Conservation (phyloP, 2,888 invertebrate species). For the Branchipolynoe longqiensis region DNA sequence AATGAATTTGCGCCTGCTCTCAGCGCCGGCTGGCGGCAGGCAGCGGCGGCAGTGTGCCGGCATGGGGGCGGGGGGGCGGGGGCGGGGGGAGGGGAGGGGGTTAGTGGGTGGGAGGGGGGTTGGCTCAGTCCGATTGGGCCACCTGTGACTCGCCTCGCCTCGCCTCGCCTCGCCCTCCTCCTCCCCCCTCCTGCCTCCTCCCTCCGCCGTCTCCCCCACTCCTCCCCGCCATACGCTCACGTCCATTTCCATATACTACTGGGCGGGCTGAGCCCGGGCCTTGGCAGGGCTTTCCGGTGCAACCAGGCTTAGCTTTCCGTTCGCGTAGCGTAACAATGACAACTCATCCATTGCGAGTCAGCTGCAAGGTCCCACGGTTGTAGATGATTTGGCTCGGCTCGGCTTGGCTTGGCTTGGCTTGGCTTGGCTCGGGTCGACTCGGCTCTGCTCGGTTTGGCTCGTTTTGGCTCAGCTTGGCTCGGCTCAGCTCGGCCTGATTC, state of each 20-base stretch:
- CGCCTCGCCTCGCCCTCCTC: too few relatives aligned
- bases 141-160: constrained; percentile 54
- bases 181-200: too few relatives aligned
- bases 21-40: too few relatives aligned
- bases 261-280: background rate
- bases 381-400: too few relatives aligned
- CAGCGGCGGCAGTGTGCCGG: background rate
- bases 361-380: constrained; percentile 11
- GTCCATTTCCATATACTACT: constrained; percentile 53
- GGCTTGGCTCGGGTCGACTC: too few relatives aligned
- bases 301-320: constrained; percentile 36
- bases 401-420: too few relatives aligned
- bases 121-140: constrained; percentile 44
- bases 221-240: constrained; percentile 12
- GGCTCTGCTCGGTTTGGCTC: too few relatives aligned
- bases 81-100: background rate
- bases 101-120: background rate
- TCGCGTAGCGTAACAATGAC: constrained; percentile 42
- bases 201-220: too few relatives aligned
- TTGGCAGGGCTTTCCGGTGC: constrained; percentile 17
- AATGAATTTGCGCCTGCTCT: too few relatives aligned
- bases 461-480: too few relatives aligned
- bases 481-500: too few relatives aligned
- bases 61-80: background rate
- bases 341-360: constrained; percentile 39